Base-by-base conservation (phyloP, 1,140 invertebrate genomes). In the Megalonaias nervosa region DNA sequence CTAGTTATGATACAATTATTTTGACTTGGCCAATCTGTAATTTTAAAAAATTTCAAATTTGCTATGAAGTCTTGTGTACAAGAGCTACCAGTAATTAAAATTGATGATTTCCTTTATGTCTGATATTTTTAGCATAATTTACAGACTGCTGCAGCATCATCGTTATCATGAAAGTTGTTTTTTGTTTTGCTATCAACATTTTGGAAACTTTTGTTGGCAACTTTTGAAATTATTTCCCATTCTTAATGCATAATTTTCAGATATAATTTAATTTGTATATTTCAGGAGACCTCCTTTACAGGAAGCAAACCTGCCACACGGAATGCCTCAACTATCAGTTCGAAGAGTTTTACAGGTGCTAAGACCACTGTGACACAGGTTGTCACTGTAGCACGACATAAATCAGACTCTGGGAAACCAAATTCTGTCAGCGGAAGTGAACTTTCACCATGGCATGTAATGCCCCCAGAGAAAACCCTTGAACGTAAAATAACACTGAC, bases 221-320 rank as follows among this genome's bases (percentile, higher is more conserved):
- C 38, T 9, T 48, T 48, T 11, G 38, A 48, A 48, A 48, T 48
- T 48, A 11, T 48, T 48, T 48, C 26, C 26, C 26, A 48, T 26
- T 23, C n/a, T 21, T 67, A 23, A 15, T 23, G 48, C 3, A 65
- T 67, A 26, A 13, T 38, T 26, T 17, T 21, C 66, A 38, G 17
- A 16, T 48, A 48, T 14, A 13, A 48, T 19, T 48, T 69, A 21
- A 14, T 19, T 59, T 71, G 55, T 71, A 21, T 67, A 26, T 79
- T 81, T 56, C 72, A 83, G 81, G 81, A 83, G 59, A 81, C 82
- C 1, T 81, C 82, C 12, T 83, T 79, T 72, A 77, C 76, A n/a
- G 77, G 77, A n/a, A 76, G 68, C 31, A 81, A 79, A 70, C 61
- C 74, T 13, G 76, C 76, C 23, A 79, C 80, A 31, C 72, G 82